Percentiles rank a stretch among this genome's conserved stretches.
These are phyloP conservation scores for Ailuropoda melanoleuca DNA, from an alignment of 2,113 vertebrate species.

Conservation along the genomic window DNA sequence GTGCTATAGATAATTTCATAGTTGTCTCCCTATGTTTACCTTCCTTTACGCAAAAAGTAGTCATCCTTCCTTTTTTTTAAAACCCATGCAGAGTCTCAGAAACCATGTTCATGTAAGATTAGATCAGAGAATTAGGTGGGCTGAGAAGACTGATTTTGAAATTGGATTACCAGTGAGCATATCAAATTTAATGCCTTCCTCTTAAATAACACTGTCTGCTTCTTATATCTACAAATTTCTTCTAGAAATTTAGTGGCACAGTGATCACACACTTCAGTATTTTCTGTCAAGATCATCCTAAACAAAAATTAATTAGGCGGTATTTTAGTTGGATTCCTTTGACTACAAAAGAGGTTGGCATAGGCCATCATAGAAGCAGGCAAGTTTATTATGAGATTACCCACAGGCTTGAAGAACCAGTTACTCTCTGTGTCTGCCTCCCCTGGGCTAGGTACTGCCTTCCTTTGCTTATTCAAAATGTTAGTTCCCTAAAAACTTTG, in stretches of 20 bases:
- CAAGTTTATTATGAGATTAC: neutral
- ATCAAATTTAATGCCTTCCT: neutral
- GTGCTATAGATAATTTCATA: neutral
- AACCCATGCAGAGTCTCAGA: neutral
- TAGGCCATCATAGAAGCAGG: neutral
- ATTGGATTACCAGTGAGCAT: neutral
- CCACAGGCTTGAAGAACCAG: neutral
- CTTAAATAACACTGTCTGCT: neutral
- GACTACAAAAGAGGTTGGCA: neutral
- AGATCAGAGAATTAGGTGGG: neutral
- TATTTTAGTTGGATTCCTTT: neutral
- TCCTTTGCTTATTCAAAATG: neutral
- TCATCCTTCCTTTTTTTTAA: neutral
- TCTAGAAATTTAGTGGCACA: neutral
- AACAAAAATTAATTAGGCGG: neutral
- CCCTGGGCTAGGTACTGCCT: neutral
- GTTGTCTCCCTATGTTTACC: neutral
- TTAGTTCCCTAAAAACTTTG: neutral
- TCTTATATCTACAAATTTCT: constrained; percentile 2
- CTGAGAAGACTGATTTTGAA: neutral
- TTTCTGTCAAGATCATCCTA: neutral
- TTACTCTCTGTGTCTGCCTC: neutral
- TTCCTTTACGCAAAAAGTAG: neutral
- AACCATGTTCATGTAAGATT: neutral
- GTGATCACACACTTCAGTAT: neutral